Evolutionary conservation across 2,888 invertebrate species (phyloP), one percentile per base, ranked within the genome.

Genomic region (Sycophila texana): DNA sequence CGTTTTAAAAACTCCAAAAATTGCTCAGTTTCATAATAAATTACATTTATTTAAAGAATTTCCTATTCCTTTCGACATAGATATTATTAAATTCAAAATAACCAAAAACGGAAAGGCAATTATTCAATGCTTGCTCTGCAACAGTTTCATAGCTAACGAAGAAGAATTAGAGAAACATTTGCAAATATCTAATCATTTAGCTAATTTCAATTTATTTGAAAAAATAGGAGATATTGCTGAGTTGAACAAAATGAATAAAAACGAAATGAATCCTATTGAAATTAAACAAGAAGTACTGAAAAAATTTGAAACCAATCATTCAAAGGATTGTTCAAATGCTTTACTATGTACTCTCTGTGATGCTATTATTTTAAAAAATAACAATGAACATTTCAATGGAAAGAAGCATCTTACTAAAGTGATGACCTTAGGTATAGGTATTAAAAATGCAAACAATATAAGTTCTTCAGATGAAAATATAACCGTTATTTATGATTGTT

Each of bases 401-500:
- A 67, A 73, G 20, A 30, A 47, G 13, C 73, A 77, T 51, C 20
- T 14, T n/a, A 49, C 16, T 13, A 71, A 55, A 30, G 16, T 63
- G 3, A 16, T 47, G 49, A 18, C n/a, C n/a, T n/a, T n/a, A n/a
- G n/a, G 47, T 26, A 26, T 63, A n/a, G 55, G 12, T 14, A 12
- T 22, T 20, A 4, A 5, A 14, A 55, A n/a, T 49, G 12, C 26
- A 47, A 47, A 65, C 16, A 26, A 10, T 13, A 63, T 18, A 39
- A 13, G 47, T 18, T 39, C 30, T 18, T 18, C 12, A 18, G 49
- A 30, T 5, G 66, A 30, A 60, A 7, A 65, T 14, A 12, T 2
- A 51, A 0, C 20, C 57, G 47, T 39, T 47, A 47, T 65, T n/a
- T 79, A 74, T 66, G 3, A 13, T 20, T 79, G 79, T 65, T 79